Evolutionary conservation across 2,888 invertebrate species (phyloP).

Genomic region (Agrotis puta): DNA sequence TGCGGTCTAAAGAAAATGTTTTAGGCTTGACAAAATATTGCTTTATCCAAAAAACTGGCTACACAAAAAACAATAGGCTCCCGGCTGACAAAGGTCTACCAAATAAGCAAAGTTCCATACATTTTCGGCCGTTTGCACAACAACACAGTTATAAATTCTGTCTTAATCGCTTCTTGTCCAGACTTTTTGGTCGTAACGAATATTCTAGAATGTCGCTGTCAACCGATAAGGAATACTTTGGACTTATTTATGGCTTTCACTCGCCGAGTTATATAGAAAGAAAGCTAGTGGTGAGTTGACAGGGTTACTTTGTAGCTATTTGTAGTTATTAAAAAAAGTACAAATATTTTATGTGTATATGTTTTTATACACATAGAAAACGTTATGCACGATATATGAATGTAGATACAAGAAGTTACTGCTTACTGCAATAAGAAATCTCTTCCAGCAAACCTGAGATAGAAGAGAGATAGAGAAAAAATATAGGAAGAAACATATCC

Average conservation of each 20-base stretch:
- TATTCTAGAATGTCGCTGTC: slow-evolving; percentile 32
- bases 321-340: no score
- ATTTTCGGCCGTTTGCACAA: slow-evolving; percentile 35
- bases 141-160: slow-evolving; percentile 54
- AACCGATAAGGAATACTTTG: slow-evolving; percentile 40
- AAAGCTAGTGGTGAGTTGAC: neutral
- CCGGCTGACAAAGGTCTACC: neutral
- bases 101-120: slow-evolving; percentile 39
- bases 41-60: neutral
- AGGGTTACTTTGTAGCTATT: neutral
- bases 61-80: slow-evolving; percentile 18
- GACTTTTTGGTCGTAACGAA: slow-evolving; percentile 42
- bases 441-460: no score
- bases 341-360: no score
- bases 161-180: slow-evolving; percentile 50
- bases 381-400: no score
- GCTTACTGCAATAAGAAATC: no score
- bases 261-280: slow-evolving; percentile 9
- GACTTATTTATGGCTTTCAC: slow-evolving; percentile 47
- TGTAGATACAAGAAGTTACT: no score
- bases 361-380: no score
- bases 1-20: neutral
- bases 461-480: no score
- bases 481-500: no score
- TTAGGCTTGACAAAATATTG: neutral